Base-by-base conservation (phyloP, 1,140 invertebrate genomes). In the Cyphomyrmex costatus region DNA sequence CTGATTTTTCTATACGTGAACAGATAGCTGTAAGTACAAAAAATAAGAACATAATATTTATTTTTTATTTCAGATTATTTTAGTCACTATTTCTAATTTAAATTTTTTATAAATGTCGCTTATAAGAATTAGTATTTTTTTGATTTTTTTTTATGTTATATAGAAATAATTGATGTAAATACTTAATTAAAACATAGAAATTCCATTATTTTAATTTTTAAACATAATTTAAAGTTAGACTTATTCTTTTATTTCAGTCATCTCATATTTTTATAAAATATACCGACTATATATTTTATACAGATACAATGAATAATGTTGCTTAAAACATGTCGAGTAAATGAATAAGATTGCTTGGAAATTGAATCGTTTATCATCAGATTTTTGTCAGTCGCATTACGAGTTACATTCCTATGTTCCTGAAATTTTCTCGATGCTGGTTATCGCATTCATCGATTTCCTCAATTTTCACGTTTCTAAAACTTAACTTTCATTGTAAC, bases 401-500 rank as follows among this genome's bases (percentile, higher is more conserved):
- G n/a, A 58, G 21, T 73, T n/a, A n/a, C n/a, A n/a, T n/a, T 33
- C 16, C 4, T 14, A 21, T 19, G 21, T 36, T 42, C 8, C 2
- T 58, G 30, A 24, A 46, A 46, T 24, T 42, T 16, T 42, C 53
- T 36, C 73, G 14, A 42, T 4, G 1, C n/a, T 79, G 65, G n/a
- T 66, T 79, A 14, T 53, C 14, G 49, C n/a, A 27, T 33, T 30
- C 42, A 6, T 30, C 12, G 21, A 46, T 16, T 49, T 49, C 16
- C 14, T 24, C 21, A 10, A 63, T 77, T 77, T 16, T 49, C 2
- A 2, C 19, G 2, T 61, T 63, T 30, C 74, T 65, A 10, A 21
- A 79, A 46, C 65, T 49, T 46, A 65, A 79, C n/a, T 79, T 66
- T 53, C 12, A 16, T 78, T 65, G 46, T 65, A 78, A 51, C 76